These are phyloP conservation scores for Orius insidiosus DNA, from an alignment of 1,140 invertebrate genomes.

Conservation along the genomic window DNA sequence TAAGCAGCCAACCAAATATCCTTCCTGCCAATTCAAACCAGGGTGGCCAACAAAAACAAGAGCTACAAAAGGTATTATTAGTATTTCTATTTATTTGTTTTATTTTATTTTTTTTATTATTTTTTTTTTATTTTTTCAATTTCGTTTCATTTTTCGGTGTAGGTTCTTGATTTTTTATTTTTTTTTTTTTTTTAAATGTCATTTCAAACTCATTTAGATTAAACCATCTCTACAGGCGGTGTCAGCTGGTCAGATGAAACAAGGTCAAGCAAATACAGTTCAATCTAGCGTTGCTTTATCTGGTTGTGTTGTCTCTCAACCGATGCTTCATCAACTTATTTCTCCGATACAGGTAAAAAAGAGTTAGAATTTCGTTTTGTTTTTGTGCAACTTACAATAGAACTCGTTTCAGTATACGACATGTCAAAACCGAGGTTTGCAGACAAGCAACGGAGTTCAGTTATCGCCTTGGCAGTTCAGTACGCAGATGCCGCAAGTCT, in stretches of 20 bases:
- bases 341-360: conserved; percentile 12
- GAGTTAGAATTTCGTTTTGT: too few species aligned
- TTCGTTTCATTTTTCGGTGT: too few species aligned
- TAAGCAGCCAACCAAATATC: conserved; percentile 28
- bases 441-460: conserved; percentile 27
- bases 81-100: too few species aligned
- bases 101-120: too few species aligned
- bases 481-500: conserved; percentile 43
- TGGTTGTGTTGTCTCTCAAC: conserved; percentile 7
- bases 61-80: conserved; percentile 18
- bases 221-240: conserved; percentile 7
- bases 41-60: conserved; percentile 12
- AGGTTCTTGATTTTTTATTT: too few species aligned
- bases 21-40: conserved; percentile 23
- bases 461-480: conserved; percentile 39
- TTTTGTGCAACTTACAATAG: not conserved
- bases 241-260: conserved; percentile 4
- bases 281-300: not conserved
- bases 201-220: conserved; percentile 5
- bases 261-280: conserved; percentile 2
- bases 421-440: conserved; percentile 13
- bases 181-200: too few species aligned
- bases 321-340: conserved; percentile 11
- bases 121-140: too few species aligned
- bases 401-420: conserved; percentile 27